A percentile compares a stretch with the other conserved stretches of the same genome.
Evolutionary conservation across 2,888 invertebrate species (phyloP).

Genomic region (Thecophora atra): DNA sequence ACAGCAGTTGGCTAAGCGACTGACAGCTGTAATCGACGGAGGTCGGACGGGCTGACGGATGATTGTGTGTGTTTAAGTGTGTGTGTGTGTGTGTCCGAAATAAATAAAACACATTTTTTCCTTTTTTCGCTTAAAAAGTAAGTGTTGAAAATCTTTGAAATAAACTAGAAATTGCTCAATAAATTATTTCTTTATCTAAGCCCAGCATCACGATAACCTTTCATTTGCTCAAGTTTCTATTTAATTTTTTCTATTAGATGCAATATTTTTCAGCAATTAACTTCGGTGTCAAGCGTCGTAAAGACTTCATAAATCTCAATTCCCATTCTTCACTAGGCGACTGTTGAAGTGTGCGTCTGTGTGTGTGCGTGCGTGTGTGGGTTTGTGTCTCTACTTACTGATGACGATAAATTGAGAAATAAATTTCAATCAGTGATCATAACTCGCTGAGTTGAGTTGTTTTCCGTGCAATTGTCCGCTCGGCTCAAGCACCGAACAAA

Average conservation of each 20-base stretch:
- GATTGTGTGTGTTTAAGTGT: neutral
- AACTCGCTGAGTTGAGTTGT: conserved; percentile 52
- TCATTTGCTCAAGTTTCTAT: neutral
- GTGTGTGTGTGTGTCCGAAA: too few relatives aligned
- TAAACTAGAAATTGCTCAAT: neutral
- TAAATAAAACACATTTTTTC: neutral
- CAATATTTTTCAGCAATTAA: conserved; percentile 19
- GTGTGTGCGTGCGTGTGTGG: neutral
- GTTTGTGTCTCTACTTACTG: neutral
- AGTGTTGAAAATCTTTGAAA: neutral
- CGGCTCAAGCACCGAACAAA: conserved; percentile 44
- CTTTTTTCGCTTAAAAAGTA: too few relatives aligned
- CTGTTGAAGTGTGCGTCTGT: neutral
- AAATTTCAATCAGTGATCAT: conserved; percentile 60
- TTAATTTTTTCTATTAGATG: neutral
- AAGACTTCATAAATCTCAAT: conserved; percentile 36
- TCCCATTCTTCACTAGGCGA: conserved; percentile 5
- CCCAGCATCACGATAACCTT: neutral
- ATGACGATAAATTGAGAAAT: conserved; percentile 63
- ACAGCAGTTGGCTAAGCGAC: conserved; percentile 60
- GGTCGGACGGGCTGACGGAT: conserved; percentile 41
- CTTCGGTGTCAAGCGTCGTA: conserved; percentile 20
- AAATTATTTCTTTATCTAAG: neutral
- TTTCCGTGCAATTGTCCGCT: conserved; percentile 43
- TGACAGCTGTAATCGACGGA: conserved; percentile 60